Evolutionary conservation across 2,888 invertebrate species (phyloP), one percentile per base, ranked within the genome.

Genomic region (Apeira syringaria): DNA sequence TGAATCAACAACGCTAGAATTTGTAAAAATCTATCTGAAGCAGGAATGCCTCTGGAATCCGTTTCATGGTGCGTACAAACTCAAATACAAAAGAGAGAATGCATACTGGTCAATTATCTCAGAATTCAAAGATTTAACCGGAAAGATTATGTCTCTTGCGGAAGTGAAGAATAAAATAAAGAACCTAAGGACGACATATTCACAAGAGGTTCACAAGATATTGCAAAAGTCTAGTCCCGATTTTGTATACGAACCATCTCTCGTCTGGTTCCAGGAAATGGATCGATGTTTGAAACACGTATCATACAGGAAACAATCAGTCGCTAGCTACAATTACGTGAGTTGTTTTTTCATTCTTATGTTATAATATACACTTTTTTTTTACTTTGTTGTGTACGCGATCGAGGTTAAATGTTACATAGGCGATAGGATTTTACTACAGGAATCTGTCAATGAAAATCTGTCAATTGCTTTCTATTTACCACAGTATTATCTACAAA

Each of bases 41-140:
- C 76, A 89, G 43, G 90, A 90, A 57, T 87, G 87, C 46, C 67
- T 91, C 6, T 91, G 91, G 91, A 86, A 90, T 60, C 80, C 85
- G 1, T 56, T 64, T 27, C 80, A 85, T 50, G 64, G 75, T 0
- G 72, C 69, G 5, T 91, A 91, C 54, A 88, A 83, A 68, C 46
- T 75, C 5, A 80, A 74, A 57, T 66, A 64, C 44, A 74, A 74
- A 50, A 72, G 90, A 47, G 74, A 83, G 34, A 70, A 68, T 20
- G 88, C 90, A 0, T 88, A 86, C 49, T 39, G 54, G 1, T 66
- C 71, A 26, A 83, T 88, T 18, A 65, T 64, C 43, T 41, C 57
- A 1, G 77, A 81, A 50, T 86, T 88, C 47, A 74, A 75, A 55
- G 49, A 48, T 17, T 53, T 74, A 1, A 75, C 83, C 2, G 68